Evolutionary conservation across 2,113 vertebrate genomes (phyloP).

Genomic region (Rhipidura dahli): DNA sequence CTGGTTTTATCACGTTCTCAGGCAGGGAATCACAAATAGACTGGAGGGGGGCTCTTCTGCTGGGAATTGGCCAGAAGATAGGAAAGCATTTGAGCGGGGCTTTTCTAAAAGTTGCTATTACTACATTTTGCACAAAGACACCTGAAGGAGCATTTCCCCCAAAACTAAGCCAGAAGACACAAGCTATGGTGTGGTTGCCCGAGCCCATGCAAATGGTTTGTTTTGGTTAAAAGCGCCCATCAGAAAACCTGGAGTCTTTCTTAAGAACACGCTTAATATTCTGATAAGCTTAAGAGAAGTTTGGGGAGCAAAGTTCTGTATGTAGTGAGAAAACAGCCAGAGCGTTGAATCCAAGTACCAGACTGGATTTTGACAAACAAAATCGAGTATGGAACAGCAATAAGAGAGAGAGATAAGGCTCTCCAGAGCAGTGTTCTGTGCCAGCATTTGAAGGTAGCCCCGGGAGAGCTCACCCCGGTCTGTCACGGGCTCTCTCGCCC

Average conservation of each 20-base stretch:
- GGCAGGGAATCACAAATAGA: neutral
- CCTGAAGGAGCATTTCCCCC: neutral
- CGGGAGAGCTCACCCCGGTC: rapidly evolving
- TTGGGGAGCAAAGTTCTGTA: neutral
- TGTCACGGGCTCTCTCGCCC: rapidly evolving
- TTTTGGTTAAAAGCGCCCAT: neutral
- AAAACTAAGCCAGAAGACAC: neutral
- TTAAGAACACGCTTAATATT: neutral
- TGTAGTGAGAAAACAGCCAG: neutral
- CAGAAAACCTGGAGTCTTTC: neutral
- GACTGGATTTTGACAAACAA: neutral
- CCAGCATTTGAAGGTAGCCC: rapidly evolving
- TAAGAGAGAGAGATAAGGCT: rapidly evolving
- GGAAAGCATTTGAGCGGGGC: neutral
- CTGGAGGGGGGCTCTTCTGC: neutral
- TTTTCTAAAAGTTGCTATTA: neutral
- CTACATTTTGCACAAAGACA: neutral
- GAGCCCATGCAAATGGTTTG: neutral
- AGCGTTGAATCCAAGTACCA: neutral
- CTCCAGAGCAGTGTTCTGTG: rapidly evolving
- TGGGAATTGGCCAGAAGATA: neutral
- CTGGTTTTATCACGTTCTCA: neutral
- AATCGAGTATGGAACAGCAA: rapidly evolving
- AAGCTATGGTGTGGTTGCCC: neutral
- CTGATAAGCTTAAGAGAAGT: neutral